Base-by-base conservation (phyloP, 2,888 invertebrate genomes). In the Rhamnusium bicolor region DNA sequence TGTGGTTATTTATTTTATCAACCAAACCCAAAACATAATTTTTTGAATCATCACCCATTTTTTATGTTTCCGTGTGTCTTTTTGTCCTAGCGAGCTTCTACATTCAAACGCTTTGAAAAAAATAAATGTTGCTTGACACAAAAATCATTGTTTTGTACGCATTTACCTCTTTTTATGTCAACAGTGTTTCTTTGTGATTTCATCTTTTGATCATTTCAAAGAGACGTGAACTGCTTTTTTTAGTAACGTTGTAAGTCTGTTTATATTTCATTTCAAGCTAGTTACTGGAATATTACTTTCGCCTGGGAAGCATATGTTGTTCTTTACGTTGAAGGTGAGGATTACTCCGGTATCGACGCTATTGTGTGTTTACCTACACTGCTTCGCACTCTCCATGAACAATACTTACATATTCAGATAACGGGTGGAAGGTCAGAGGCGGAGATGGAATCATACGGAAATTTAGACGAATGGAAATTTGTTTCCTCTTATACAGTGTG, bases 381-480 rank as follows among this genome's bases (percentile, higher is more conserved):
- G 84, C 82, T 86, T 86, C 84, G 85, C 86, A 86, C 86, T 86
- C 84, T 84, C 82, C 84, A 85, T 82, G 81, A 81, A 84, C 84
- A 83, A 85, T 85, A 73, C 75, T 75, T 77, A 79, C 78, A 76
- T 74, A 80, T 80, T 79, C 71, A 77, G 77, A 79, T 80, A 80
- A 81, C 79, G 75, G 73, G 62, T 72, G 73, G 56, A 16, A 40
- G n/a, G 40, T 40, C 40, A 40, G 12, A 40, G 40, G 40, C 40
- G 40, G 40, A 12, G 40, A 10, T 4, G n/a, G 4, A 14, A 10
- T n/a, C n/a, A 14, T 10, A 8, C 8, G 8, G 32, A 32, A 8
- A 32, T 10, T 32, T 32, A 10, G 32, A 32, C 10, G 32, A 32
- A 32, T 10, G 32, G 1, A 32, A 32, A 8, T 10, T 10, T 3